Evolutionary conservation across 2,888 invertebrate species (phyloP).

Genomic region (Imbricaverruca yamaguchii): DNA sequence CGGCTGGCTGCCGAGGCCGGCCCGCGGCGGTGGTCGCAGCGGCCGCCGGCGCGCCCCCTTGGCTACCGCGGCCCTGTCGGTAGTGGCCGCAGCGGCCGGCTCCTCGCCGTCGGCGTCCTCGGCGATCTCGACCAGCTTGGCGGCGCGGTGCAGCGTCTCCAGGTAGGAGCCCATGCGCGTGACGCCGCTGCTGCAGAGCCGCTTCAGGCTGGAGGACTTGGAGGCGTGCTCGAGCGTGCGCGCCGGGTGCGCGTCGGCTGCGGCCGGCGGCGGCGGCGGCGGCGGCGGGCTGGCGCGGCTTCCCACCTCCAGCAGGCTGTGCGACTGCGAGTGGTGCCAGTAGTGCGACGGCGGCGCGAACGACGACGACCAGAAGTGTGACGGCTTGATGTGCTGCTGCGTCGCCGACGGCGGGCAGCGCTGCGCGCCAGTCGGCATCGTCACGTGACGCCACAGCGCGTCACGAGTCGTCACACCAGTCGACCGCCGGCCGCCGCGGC

Average conservation of each 20-base stretch:
- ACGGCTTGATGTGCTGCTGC: not conserved
- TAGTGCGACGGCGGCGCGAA: slow-evolving; percentile 14
- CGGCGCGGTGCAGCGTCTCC: slow-evolving; percentile 17
- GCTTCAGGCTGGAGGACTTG: slow-evolving; percentile 16
- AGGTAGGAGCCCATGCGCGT: slow-evolving; percentile 6
- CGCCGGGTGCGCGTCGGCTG: not conserved
- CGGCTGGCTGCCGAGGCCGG: not conserved
- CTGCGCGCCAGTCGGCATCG: not conserved
- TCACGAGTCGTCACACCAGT: too few species aligned
- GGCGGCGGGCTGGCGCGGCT: not conserved
- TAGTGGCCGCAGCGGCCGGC: not conserved
- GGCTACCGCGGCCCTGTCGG: not conserved
- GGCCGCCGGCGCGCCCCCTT: not conserved
- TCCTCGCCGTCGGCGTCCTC: not conserved
- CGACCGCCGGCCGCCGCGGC: too few species aligned
- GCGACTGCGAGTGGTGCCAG: slow-evolving; percentile 18
- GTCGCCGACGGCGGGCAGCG: not conserved
- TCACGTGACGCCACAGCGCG: not conserved
- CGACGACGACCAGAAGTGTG: slow-evolving; percentile 12
- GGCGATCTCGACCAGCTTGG: not conserved
- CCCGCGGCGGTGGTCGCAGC: not conserved
- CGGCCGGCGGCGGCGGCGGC: too few species aligned
- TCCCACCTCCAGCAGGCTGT: slow-evolving; percentile 8
- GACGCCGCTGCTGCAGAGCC: slow-evolving; percentile 6
- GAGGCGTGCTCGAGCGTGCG: slow-evolving; percentile 5